These are phyloP conservation scores for Branchinecta sandiegonensis DNA, from an alignment of 2,888 invertebrate genomes.

Conservation along the genomic window DNA sequence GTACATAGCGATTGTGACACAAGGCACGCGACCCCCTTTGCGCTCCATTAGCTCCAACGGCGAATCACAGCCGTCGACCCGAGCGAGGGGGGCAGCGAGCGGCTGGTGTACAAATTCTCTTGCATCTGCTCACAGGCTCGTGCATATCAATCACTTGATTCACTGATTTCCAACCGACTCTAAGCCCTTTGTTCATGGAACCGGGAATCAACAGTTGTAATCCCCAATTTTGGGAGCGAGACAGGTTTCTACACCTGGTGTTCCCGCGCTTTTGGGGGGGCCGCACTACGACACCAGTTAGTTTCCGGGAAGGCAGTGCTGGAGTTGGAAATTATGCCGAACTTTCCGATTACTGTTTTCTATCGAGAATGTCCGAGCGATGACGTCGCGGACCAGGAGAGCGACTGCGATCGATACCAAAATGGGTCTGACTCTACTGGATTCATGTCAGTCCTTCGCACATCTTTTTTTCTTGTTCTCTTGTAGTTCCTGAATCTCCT, in stretches of 20 bases:
- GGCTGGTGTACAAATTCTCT: not conserved
- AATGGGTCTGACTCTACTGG: no score
- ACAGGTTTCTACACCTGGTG: slow-evolving; percentile 11
- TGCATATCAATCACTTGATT: slow-evolving; percentile 15
- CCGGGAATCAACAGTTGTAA: slow-evolving; percentile 14
- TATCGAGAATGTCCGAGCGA: no score
- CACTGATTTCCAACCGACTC: slow-evolving; percentile 16
- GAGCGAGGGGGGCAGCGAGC: not conserved
- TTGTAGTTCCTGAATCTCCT: no score
- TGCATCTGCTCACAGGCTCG: slow-evolving; percentile 14
- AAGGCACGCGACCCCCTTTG: slow-evolving; percentile 16
- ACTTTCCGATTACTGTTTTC: no score
- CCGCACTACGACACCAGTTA: no score
- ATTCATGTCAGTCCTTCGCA: no score
- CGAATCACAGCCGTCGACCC: not conserved
- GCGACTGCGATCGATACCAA: no score
- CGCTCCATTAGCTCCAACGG: slow-evolving; percentile 2
- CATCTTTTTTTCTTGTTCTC: no score
- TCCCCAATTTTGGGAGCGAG: slow-evolving; percentile 5
- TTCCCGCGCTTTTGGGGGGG: not conserved
- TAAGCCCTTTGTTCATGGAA: not conserved
- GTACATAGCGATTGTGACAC: no score
- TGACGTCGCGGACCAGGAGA: no score
- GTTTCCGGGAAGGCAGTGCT: no score
- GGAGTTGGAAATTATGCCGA: no score